Evolutionary conservation across 1,140 invertebrate genomes (phyloP), one percentile per base, ranked within the genome.

Genomic region (Drosophila albomicans): DNA sequence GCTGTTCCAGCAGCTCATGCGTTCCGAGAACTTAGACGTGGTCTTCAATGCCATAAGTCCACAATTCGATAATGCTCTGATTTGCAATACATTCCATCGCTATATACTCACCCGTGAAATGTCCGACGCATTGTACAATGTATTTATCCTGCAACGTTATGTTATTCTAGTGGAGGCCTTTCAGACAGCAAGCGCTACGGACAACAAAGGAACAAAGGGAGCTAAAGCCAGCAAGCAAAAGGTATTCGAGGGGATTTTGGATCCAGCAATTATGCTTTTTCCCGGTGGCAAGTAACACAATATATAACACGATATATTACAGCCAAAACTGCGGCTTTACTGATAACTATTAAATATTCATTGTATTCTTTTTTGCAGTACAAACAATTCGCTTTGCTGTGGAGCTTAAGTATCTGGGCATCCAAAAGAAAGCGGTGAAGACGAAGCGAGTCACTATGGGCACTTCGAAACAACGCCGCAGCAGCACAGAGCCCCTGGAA

Each of bases 81-180:
- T 87, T 3, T 81, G 77, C 43, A 91, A 91, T 43, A 76, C 75
- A 7, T 74, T 91, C n/a, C 82, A 89, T 67, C 89, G 90, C 15
- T 91, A 48, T 41, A 70, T 90, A 16, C 63, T 91, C 5, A 89
- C 79, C 4, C 52, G 75, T 5, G n/a, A 64, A 0, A 63, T 84
- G 73, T 52, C 70, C 0, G 52, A 78, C 5, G 56, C 28, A 2
- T 45, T 91, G 2, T 75, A 61, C 5, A 35, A 46, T 10, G 49
- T 61, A 0, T 28, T 81, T 16, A 49, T 52, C 16, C 51, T 32
- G 10, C 49, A 59, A 6, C 49, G 45, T n/a, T 88, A 81, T 30
- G 57, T 70, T 0, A 6, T 88, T 0, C 45, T 48, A 0, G 67
- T 88, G 5, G 84, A 89, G 2, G 65, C 61, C 10, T 38, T 38